Evolutionary conservation across 2,113 vertebrate genomes (phyloP).

Genomic region (Vulpes ferrilata): DNA sequence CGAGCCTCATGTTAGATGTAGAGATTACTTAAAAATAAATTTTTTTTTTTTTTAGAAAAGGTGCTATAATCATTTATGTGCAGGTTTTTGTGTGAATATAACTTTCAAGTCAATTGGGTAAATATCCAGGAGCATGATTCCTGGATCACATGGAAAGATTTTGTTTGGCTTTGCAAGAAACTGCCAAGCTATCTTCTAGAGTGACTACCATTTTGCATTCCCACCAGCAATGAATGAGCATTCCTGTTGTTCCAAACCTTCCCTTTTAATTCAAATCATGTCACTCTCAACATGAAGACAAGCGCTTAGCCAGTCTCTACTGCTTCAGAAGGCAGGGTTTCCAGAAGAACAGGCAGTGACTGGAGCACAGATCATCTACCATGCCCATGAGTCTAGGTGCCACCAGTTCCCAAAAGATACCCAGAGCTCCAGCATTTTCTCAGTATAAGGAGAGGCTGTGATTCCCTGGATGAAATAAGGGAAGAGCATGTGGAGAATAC

Average conservation of each 20-base stretch:
- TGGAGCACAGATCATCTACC: not conserved
- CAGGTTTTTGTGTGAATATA: not conserved
- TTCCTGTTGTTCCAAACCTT: not conserved
- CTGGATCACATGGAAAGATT: not conserved
- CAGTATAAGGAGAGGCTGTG: not conserved
- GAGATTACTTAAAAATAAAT: not conserved
- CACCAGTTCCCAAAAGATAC: not conserved
- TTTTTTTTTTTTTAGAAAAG: not conserved
- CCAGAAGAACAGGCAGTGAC: not conserved
- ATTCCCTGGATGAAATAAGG: not conserved
- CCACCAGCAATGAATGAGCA: not conserved
- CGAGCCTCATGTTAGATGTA: not conserved
- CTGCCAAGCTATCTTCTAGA: not conserved
- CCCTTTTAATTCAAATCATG: slow-evolving; percentile 19
- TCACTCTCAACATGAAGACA: not conserved
- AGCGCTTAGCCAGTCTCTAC: not conserved
- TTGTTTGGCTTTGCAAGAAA: slow-evolving; percentile 47
- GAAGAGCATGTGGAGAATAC: not conserved
- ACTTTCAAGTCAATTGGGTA: slow-evolving; percentile 38
- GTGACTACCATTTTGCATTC: slow-evolving; percentile 6
- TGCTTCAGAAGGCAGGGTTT: not conserved
- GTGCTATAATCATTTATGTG: not conserved
- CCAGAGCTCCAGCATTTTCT: not conserved
- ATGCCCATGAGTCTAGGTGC: not conserved
- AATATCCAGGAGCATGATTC: slow-evolving; percentile 12